Evolutionary conservation across 30 jellyfish, hydroid and myxozoan genomes (phyloP), one percentile per base, ranked within the genome.

Genomic region (Pseudorhiza aurosa): DNA sequence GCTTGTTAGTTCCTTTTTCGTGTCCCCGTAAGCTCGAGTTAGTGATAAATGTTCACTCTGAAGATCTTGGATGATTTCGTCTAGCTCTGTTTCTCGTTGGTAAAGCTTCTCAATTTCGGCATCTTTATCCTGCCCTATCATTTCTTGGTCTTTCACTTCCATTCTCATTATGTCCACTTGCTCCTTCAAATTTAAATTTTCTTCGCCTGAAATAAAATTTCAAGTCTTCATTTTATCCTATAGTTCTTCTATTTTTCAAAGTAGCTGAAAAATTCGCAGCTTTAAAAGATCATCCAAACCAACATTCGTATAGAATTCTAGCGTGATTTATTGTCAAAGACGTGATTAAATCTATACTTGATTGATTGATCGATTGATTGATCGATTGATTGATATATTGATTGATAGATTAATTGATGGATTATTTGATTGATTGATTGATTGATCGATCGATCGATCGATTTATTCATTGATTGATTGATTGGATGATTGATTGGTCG

Each of bases 41-140:
- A 80, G 7, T 21, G 91, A 64, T 2, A 80, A 12, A 65, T 80
- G 72, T 31, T 80, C 91, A 26, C 84, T 70, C 35, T 80, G 91
- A 70, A 64, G 32, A 2, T 65, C 84, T 2, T 80, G 83, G 2
- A 80, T 56, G 17, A 80, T 39, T 4, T 67, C 77, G 28, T 80
- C 91, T 31, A 80, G 42, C 22, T 80, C 91, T 24, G 57, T 44
- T 43, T 80, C 91, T 21, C 81, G 55, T 22, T 49, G 25, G 42
- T 65, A 47, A 15, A 50, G n/a, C 32, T 68, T 80, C 30, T 35
- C 40, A 30, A 80, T 37, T 25, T 40, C 53, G 45, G 39, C 46
- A 11, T 14, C 39, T 27, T 40, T 68, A 6, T 42, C 63, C 0
- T 44, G 45, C n/a, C 40, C 27, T 22, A 33, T 24, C 19, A 17